A percentile compares a stretch with the other conserved stretches of the same genome.
These are phyloP conservation scores for Sinonovacula constricta DNA, from an alignment of 1,140 invertebrate genomes.

Conservation along the genomic window DNA sequence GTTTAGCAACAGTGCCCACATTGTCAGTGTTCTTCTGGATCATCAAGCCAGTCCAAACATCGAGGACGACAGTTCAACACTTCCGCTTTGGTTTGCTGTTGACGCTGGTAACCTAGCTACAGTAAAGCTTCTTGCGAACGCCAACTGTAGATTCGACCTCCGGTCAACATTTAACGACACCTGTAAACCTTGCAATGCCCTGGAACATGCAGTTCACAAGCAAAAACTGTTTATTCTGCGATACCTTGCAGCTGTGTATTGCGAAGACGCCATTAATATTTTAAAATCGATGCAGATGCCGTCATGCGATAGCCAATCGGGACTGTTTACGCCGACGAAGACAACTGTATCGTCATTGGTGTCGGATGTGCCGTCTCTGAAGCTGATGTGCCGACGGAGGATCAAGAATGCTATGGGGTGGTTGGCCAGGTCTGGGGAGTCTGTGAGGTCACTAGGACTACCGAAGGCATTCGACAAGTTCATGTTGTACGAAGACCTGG, in stretches of 20 bases:
- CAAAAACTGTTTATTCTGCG: constrained; percentile 60
- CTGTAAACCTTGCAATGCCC: constrained; percentile 67
- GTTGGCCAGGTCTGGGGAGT: constrained; percentile 43
- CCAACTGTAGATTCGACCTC: constrained; percentile 62
- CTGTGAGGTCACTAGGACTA: constrained; percentile 60
- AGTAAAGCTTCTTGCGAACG: constrained; percentile 64
- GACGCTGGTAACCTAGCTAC: constrained; percentile 62
- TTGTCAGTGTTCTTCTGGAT: constrained; percentile 66
- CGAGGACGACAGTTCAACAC: constrained; percentile 67
- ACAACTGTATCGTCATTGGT: constrained; percentile 48
- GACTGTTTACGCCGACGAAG: constrained; percentile 39
- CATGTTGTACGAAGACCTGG: constrained; percentile 64
- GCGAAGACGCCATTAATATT: constrained; percentile 65
- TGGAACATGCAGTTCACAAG: constrained; percentile 68
- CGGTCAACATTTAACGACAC: constrained; percentile 61
- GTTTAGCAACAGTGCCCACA: constrained; percentile 62
- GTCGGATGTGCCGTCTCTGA: constrained; percentile 56
- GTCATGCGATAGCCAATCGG: constrained; percentile 35
- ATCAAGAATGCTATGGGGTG: constrained; percentile 55
- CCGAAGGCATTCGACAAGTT: constrained; percentile 64
- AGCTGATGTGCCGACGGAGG: constrained; percentile 60
- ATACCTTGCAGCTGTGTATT: constrained; percentile 67
- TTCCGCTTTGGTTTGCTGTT: constrained; percentile 73
- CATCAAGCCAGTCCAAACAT: constrained; percentile 66
- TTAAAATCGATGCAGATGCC: constrained; percentile 39